Conservation (phyloP, 2,888 invertebrate genomes). For the Eristalis arbustorum region DNA sequence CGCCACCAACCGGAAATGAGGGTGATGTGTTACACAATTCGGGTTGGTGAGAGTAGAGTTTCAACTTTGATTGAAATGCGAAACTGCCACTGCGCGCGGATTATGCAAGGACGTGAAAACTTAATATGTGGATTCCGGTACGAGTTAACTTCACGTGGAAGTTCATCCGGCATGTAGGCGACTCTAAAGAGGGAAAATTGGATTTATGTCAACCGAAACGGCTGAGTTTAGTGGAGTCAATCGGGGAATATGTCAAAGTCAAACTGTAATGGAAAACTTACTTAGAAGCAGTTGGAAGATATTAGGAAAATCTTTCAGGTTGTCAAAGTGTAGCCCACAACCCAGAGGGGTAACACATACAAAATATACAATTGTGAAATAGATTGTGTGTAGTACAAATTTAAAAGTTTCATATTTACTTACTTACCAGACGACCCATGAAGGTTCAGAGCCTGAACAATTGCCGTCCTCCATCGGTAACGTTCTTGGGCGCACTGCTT, state of each 20-base stretch:
- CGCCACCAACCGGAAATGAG: too few relatives aligned
- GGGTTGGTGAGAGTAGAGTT: neutral
- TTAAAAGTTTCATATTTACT: too few relatives aligned
- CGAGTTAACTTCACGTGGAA: neutral
- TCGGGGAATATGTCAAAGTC: neutral
- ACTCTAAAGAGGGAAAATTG: too few relatives aligned
- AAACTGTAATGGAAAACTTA: neutral
- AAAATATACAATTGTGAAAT: too few relatives aligned
- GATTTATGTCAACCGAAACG: neutral
- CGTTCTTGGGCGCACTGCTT: too few relatives aligned
- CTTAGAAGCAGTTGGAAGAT: neutral
- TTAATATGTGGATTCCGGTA: neutral
- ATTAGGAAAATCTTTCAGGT: too few relatives aligned
- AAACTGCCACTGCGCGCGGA: neutral
- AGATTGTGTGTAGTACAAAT: too few relatives aligned
- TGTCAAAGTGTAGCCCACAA: too few relatives aligned
- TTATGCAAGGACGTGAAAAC: neutral
- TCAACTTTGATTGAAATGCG: neutral
- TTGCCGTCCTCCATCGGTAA: too few relatives aligned
- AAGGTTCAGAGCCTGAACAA: too few relatives aligned
- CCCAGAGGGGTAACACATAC: too few relatives aligned
- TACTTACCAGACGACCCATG: too few relatives aligned
- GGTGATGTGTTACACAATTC: neutral
- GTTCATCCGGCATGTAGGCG: neutral
- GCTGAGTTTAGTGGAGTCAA: neutral